Base-by-base conservation (phyloP, 2,888 invertebrate genomes). In the Ophion obscuratus region DNA sequence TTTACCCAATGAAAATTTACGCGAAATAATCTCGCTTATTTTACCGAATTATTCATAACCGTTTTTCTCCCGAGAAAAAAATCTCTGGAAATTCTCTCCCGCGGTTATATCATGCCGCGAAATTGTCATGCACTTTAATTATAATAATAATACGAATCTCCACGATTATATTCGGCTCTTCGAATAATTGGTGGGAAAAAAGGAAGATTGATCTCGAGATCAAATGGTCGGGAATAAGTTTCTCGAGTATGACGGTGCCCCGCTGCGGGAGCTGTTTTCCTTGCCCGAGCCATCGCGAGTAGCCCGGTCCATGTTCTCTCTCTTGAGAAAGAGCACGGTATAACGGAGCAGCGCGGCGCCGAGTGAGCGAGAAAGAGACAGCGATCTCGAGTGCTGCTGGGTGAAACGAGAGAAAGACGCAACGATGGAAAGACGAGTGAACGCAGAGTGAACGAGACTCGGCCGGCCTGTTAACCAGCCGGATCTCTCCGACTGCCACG, bases 321-420 rank as follows among this genome's bases (percentile, higher is more conserved):
- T 78, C 57, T 70, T 9, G 59, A 81, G 78, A 77, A 71, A 71
- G 76, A 82, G 57, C 73, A 31, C 57, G 62, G 71, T 66, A 53
- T 53, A 80, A 80, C 68, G 78, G 59, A 78, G 68, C 44, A 61
- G 61, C 61, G 61, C 44, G 14, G 68, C 31, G n/a, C 31, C 17
- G 14, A 14, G 27, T 31, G 57, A 71, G 71, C 57, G 71, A 57
- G 20, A 24, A 57, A 66, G 47, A 74, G 53, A 66, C 47, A 71
- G 74, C 76, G 68, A 31, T 74, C 70, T 84, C 74, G 57, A 84
- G 87, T 74, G 76, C 87, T 84, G 86, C 64, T 81, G 81, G 40
- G 71, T 57, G 61, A 31, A 14, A 68, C 75, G 77, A 44, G 75
- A 79, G 71, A 83, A 77, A 76, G 82, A 70, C 67, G 75, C 67